Base-by-base conservation (phyloP, 2,797 vertebrate species). In the Lithobates pipiens region DNA sequence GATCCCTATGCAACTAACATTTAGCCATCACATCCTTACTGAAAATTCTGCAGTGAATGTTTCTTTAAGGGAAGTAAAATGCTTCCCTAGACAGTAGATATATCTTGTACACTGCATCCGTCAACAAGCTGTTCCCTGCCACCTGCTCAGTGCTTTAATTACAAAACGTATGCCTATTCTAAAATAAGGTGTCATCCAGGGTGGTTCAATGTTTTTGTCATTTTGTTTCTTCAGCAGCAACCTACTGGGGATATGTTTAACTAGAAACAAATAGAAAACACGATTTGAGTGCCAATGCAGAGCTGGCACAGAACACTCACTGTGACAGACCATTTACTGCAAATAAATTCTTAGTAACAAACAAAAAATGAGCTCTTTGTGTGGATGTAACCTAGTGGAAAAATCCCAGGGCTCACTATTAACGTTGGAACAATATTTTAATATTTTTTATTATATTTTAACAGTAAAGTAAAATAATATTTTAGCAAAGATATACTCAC, bases 401-500 rank as follows among this genome's bases (percentile, higher is more conserved):
- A 11, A 29, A 34, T 44, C 63, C 46, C 50, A 2, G 27, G 63
- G 54, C 13, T 4, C 25, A 2, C 32, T 34, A 42, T 13, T 34
- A 71, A 3, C 3, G 16, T 7, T 16, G 23, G 1, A 29, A 29
- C 2, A 2, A 29, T 29, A 29, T 1, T 29, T 29, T 29, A 29
- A 1, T 29, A 29, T 29, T 29, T 29, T 29, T 29, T 29, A 29
- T 29, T 29, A 29, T 29, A 29, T 29, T 29, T 29, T 29, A 29
- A 29, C 29, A 29, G 29, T 29, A 29, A 29, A 29, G 29, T 29
- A 29, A 29, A 29, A 29, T 29, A 67, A 39, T 11, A 44, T n/a
- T 67, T 16, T 18, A 10, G 69, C 5, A 29, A 23, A 9, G 16
- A 6, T n/a, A 76, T 83, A 91, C 94, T 94, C 86, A 97, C 96